phyloP scores from a whole-genome alignment of 2,888 invertebrate genomes.

The Lasioglossum calceatum region DNA sequence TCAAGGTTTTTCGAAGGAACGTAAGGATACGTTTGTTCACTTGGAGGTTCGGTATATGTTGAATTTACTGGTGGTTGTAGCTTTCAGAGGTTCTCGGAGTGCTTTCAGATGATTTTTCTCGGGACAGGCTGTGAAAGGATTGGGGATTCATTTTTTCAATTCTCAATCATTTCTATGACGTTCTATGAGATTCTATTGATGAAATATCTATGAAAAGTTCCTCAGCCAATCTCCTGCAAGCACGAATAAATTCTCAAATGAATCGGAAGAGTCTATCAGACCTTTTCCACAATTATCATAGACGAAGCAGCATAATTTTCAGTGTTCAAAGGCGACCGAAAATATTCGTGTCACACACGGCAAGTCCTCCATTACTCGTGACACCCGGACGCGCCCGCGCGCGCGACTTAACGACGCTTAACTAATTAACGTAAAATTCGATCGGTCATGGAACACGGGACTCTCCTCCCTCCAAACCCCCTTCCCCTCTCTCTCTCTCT shows the following conservation, averaged over 20 bases:
- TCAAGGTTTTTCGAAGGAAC: conserved; percentile 18
- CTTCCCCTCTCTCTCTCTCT: not conserved
- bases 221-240: no score
- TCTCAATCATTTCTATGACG: no score
- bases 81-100: not conserved
- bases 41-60: not conserved
- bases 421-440: conserved; percentile 81
- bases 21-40: not conserved
- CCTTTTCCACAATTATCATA: not conserved
- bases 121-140: no score
- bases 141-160: no score
- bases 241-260: not conserved
- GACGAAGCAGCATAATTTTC: not conserved
- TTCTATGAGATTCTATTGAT: no score
- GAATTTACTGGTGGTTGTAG: not conserved
- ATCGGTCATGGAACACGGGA: conserved; percentile 75
- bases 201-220: no score
- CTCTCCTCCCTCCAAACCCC: conserved; percentile 11
- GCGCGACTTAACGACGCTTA: conserved; percentile 79
- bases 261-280: not conserved
- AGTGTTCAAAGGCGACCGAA: not conserved
- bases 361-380: conserved; percentile 68
- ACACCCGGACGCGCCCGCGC: conserved; percentile 74
- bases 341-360: conserved; percentile 44
- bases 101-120: no score